Evolutionary conservation across 1,140 invertebrate genomes (phyloP).

Genomic region (Pachypsylla venusta): DNA sequence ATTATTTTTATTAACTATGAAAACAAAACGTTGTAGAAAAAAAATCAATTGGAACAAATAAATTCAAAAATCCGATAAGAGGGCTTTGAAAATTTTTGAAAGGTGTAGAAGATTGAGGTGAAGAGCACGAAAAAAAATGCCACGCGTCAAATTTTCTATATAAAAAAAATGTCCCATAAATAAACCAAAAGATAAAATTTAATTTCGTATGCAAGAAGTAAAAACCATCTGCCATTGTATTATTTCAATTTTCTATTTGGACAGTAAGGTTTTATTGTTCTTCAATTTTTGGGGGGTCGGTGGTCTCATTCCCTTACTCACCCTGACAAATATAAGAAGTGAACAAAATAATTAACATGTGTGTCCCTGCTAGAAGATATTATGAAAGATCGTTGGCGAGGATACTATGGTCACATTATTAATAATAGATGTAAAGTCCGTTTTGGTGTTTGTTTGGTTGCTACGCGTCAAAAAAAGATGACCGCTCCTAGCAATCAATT

Average conservation of each 20-base stretch:
- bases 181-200: not conserved
- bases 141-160: not conserved
- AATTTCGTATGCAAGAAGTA: slow-evolving; percentile 4
- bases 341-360: no score
- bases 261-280: not conserved
- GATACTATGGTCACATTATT: no score
- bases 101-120: slow-evolving; percentile 5
- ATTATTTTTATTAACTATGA: slow-evolving; percentile 10
- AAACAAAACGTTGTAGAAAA: not conserved
- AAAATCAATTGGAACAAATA: slow-evolving; percentile 7
- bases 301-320: slow-evolving; percentile 1
- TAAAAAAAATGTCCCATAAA: slow-evolving; percentile 6
- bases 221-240: slow-evolving; percentile 4
- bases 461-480: no score
- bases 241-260: slow-evolving; percentile 2
- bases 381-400: no score
- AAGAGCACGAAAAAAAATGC: no score
- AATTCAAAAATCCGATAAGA: slow-evolving; percentile 8
- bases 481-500: no score
- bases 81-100: not conserved
- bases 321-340: not conserved
- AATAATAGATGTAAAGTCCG: no score
- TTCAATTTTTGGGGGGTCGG: not conserved
- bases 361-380: no score
- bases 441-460: no score